Base-by-base conservation (phyloP, 2,797 vertebrate genomes). In the Xerus rutilus region DNA sequence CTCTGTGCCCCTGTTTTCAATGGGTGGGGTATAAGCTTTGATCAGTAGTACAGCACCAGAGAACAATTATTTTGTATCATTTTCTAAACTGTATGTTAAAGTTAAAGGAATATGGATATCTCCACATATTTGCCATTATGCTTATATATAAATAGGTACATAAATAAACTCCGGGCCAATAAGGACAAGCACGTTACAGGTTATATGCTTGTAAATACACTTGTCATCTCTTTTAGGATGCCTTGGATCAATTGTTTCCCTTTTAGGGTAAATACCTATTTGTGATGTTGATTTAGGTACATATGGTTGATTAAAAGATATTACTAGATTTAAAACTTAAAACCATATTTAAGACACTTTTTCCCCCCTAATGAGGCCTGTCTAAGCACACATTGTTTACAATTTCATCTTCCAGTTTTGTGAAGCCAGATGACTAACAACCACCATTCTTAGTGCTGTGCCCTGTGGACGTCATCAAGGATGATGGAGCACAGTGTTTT, bases 341-440 rank as follows among this genome's bases (percentile, higher is more conserved):
- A 93, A 85, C 47, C 18, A 35, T 57, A 76, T 82, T 95, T 83
- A 39, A 87, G 85, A 54, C 32, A 62, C 35, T 77, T 45, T 86
- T 74, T 82, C 79, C 43, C 59, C 54, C 54, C 20, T 86, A 72
- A 89, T 97, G 97, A 97, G 97, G 77, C 95, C 97, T 96, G 93
- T 97, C 96, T 97, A 94, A 98, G 97, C 95, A 94, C 97, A 98
- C 97, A 97, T 96, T 98, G 98, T 98, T 98, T 98, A 97, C 97
- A 96, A 93, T 98, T 97, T 97, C 96, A 91, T 98, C 96, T 97
- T 97, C 96, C 96, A 96, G 96, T 97, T 97, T 97, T 97, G 93
- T 52, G 0, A 88, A 87, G 89, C 84, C 77, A 49, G 97, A 97
- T 98, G 98, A 98, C 98, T 92, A 92, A 95, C 88, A 59, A 10